A percentile compares a stretch with the other conserved stretches of the same genome.
Conservation (phyloP, 2,113 vertebrate species). For the Eubucco bourcierii region DNA sequence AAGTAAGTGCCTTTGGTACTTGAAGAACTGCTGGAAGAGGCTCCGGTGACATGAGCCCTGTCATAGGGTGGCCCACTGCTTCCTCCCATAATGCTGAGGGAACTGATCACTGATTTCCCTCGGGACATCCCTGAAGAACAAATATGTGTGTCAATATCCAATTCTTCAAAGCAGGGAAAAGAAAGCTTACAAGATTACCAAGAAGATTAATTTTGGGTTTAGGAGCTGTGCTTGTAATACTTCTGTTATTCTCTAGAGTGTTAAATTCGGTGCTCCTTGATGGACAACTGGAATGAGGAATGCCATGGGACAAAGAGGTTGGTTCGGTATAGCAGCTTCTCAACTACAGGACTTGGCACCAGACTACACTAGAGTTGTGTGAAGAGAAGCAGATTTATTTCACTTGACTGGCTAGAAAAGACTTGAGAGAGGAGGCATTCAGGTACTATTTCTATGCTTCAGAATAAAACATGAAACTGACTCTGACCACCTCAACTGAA, state of each 20-base stretch:
- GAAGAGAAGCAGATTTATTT: conserved; percentile 2
- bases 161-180: background rate
- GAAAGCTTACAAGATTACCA: background rate
- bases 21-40: conserved; percentile 97
- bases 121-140: conserved; percentile 88
- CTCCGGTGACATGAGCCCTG: conserved; percentile 94
- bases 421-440: background rate
- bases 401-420: background rate
- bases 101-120: conserved; percentile 96
- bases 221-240: too few species aligned
- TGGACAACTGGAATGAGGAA: background rate
- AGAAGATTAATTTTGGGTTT: too few species aligned
- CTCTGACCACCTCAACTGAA: background rate
- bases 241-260: too few species aligned
- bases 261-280: background rate
- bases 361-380: background rate
- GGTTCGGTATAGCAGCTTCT: background rate
- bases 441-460: background rate
- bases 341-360: background rate
- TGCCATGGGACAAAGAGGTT: background rate
- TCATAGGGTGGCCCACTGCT: conserved; percentile 96
- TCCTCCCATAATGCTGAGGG: conserved; percentile 96
- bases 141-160: background rate
- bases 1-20: conserved; percentile 98
- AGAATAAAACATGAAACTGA: conserved; percentile 8